Conservation (phyloP, 2,888 invertebrate genomes). For the Beris morrisii region DNA sequence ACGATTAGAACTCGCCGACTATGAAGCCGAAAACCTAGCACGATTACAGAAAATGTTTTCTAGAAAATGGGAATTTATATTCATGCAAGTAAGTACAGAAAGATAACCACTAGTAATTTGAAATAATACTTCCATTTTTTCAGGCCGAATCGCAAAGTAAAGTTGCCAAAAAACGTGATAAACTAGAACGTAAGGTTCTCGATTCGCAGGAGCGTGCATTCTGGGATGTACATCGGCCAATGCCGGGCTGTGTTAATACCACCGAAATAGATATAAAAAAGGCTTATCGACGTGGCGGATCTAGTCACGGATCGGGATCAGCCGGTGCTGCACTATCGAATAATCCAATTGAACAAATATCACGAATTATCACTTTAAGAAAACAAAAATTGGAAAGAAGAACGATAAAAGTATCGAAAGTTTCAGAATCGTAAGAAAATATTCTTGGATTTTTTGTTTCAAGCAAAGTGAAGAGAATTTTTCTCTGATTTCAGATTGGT, state of each 20-base stretch:
- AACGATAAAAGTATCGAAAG: conserved; percentile 90
- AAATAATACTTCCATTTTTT: background rate
- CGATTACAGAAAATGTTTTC: conserved; percentile 98
- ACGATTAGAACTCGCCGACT: conserved; percentile 93
- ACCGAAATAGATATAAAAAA: conserved; percentile 98
- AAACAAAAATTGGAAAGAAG: conserved; percentile 80
- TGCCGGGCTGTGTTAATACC: conserved; percentile 98
- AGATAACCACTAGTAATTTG: background rate
- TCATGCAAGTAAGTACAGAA: conserved; percentile 79
- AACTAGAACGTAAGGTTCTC: conserved; percentile 94
- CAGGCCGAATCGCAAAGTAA: conserved; percentile 67
- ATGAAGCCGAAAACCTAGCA: conserved; percentile 97
- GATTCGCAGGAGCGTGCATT: conserved; percentile 99
- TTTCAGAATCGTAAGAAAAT: conserved; percentile 83
- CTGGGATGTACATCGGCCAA: conserved; percentile 99
- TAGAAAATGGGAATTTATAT: conserved; percentile 99
- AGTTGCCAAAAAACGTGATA: conserved; percentile 98
- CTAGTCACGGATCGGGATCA: conserved; percentile 56
- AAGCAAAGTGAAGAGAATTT: conserved; percentile 2
- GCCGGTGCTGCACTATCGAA: conserved; percentile 55
- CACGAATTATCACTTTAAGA: conserved; percentile 72
- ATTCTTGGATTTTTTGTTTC: background rate
- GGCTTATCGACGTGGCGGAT: conserved; percentile 67
- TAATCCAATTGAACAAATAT: conserved; percentile 55
- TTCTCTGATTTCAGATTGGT: conserved; percentile 65